Conservation (phyloP, 23 tunicate species). For the Clavelina lepadiformis region DNA sequence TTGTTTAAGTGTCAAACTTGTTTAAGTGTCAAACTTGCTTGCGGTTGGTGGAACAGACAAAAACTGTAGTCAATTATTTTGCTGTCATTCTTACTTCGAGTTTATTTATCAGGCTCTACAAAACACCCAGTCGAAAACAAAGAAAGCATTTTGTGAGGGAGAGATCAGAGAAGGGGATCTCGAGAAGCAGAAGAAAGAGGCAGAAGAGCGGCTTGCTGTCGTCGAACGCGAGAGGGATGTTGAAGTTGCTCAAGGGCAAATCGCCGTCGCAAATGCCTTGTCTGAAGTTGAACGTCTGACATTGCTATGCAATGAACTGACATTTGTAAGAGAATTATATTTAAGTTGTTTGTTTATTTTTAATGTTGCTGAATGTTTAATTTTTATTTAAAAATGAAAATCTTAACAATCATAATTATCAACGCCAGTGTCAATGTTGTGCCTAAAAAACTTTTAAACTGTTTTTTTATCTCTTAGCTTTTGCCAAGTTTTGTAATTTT, state of each 20-base stretch:
- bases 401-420: no score
- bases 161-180: slow-evolving; percentile 64
- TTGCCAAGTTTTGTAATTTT: neutral
- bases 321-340: slow-evolving; percentile 14
- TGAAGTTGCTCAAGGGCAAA: slow-evolving; percentile 49
- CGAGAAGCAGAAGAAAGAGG: slow-evolving; percentile 49
- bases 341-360: neutral
- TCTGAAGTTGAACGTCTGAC: slow-evolving; percentile 67
- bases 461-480: neutral
- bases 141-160: slow-evolving; percentile 75
- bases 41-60: no score
- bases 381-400: no score
- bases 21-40: no score
- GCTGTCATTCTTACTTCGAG: no score
- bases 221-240: slow-evolving; percentile 50
- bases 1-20: no score
- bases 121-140: slow-evolving; percentile 53
- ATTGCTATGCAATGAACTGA: slow-evolving; percentile 39
- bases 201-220: slow-evolving; percentile 43
- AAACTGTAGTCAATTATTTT: no score
- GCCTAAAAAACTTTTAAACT: no score
- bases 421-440: no score
- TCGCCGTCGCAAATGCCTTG: slow-evolving; percentile 48
- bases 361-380: neutral
- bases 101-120: slow-evolving; percentile 64